A percentile compares a stretch with the other conserved stretches of the same genome.
Evolutionary conservation across 92 coral and sea anemone species (phyloP).

Genomic region (Porites evermanni): DNA sequence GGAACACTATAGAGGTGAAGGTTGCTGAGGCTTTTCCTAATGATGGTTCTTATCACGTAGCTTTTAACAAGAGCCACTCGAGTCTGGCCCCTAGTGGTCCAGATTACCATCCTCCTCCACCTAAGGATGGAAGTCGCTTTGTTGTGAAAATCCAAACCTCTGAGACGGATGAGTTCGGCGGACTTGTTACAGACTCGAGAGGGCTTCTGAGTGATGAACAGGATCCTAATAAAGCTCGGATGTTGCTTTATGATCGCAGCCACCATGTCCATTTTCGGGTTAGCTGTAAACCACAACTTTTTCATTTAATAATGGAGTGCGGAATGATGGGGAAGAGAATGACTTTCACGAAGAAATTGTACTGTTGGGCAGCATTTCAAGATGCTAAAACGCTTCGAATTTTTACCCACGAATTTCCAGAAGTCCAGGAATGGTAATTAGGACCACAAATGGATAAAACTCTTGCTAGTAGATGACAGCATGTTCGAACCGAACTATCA

Average conservation of each 20-base stretch:
- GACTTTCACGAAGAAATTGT: constrained; percentile 14
- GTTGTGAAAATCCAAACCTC: constrained; percentile 40
- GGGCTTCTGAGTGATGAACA: constrained; percentile 8
- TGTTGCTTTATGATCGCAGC: constrained; percentile 21
- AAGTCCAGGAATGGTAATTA: constrained; percentile 8
- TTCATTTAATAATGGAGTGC: constrained; percentile 23
- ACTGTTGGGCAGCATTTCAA: constrained; percentile 30
- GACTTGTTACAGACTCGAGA: not conserved
- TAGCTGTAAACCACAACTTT: not conserved
- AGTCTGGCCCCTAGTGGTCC: constrained; percentile 44
- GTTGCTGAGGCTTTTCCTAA: not conserved
- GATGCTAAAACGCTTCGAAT: constrained; percentile 18
- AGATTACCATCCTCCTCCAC: constrained; percentile 12
- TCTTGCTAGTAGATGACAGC: no score
- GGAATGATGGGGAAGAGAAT: constrained; percentile 18
- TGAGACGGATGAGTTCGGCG: not conserved
- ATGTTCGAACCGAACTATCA: no score
- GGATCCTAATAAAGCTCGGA: constrained; percentile 4
- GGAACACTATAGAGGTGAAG: not conserved
- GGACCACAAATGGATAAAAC: no score
- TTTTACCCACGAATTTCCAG: constrained; percentile 32
- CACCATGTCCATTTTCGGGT: not conserved
- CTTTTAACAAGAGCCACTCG: not conserved
- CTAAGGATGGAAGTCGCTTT: constrained; percentile 43
- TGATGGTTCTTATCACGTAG: no score